Evolutionary conservation across 2,113 vertebrate species (phyloP).

Genomic region (Rhabdomys dilectus): DNA sequence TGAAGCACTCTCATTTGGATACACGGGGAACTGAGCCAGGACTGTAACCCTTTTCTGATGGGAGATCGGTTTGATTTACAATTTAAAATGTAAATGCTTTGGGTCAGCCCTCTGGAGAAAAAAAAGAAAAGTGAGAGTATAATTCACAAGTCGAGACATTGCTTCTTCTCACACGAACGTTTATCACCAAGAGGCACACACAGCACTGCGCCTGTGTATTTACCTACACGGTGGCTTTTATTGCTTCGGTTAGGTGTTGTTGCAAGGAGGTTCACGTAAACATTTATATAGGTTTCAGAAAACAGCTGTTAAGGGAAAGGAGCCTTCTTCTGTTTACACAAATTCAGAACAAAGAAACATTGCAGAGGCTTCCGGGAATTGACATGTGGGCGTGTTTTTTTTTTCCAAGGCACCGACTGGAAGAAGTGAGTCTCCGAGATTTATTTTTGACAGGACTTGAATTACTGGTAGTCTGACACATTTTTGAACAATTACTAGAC

Average conservation of each 20-base stretch:
- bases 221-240: constrained; percentile 79
- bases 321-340: constrained; percentile 89
- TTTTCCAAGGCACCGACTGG: constrained; percentile 89
- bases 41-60: constrained; percentile 67
- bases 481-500: constrained; percentile 91
- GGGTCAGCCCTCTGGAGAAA: constrained; percentile 85
- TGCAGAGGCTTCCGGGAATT: constrained; percentile 90
- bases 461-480: constrained; percentile 89
- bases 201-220: constrained; percentile 48
- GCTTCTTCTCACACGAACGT: constrained; percentile 81
- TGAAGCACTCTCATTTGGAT: constrained; percentile 80
- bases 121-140: constrained; percentile 74
- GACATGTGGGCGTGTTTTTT: constrained; percentile 91
- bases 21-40: constrained; percentile 72
- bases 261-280: constrained; percentile 87
- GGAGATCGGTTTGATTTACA: constrained; percentile 86
- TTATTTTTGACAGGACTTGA: constrained; percentile 90
- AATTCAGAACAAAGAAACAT: constrained; percentile 89
- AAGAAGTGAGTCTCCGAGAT: constrained; percentile 90
- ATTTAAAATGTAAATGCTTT: constrained; percentile 88
- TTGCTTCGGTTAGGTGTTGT: constrained; percentile 80
- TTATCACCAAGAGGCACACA: constrained; percentile 82
- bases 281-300: constrained; percentile 90
- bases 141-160: constrained; percentile 86
- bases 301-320: constrained; percentile 90